Evolutionary conservation across 2,888 invertebrate species (phyloP).

Genomic region (Platycheirus rosarum): DNA sequence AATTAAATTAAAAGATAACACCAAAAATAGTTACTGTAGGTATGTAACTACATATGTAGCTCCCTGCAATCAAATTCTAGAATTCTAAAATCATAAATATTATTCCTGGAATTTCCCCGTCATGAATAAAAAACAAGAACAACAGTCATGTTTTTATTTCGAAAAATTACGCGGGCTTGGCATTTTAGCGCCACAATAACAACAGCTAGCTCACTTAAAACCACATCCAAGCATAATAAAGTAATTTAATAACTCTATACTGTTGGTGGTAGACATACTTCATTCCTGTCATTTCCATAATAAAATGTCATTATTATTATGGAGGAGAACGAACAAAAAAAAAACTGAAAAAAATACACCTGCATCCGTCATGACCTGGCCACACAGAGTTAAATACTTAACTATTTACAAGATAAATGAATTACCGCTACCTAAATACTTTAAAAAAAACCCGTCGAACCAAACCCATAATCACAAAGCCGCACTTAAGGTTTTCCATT

Average conservation of each 20-base stretch:
- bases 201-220: conserved; percentile 1
- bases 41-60: too few relatives aligned
- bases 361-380: conserved; percentile 54
- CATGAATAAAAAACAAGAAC: not conserved
- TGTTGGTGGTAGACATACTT: not conserved
- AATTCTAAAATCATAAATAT: too few relatives aligned
- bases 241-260: conserved; percentile 2
- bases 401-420: conserved; percentile 49
- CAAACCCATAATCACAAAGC: conserved; percentile 21
- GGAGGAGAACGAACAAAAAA: not conserved
- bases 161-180: conserved; percentile 1
- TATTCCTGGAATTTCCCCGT: too few relatives aligned
- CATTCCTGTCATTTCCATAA: not conserved
- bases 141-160: not conserved
- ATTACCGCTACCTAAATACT: conserved; percentile 34
- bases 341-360: conserved; percentile 38
- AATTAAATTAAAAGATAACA: too few relatives aligned
- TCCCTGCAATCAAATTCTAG: too few relatives aligned
- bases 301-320: conserved; percentile 19
- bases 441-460: too few relatives aligned
- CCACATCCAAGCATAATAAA: conserved; percentile 19
- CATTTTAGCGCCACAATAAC: conserved; percentile 30
- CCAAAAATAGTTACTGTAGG: too few relatives aligned
- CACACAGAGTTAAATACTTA: conserved; percentile 53
- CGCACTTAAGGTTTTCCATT: conserved; percentile 21